phyloP scores from a whole-genome alignment of 1,140 invertebrate species.

The Arctopsyche grandis region DNA sequence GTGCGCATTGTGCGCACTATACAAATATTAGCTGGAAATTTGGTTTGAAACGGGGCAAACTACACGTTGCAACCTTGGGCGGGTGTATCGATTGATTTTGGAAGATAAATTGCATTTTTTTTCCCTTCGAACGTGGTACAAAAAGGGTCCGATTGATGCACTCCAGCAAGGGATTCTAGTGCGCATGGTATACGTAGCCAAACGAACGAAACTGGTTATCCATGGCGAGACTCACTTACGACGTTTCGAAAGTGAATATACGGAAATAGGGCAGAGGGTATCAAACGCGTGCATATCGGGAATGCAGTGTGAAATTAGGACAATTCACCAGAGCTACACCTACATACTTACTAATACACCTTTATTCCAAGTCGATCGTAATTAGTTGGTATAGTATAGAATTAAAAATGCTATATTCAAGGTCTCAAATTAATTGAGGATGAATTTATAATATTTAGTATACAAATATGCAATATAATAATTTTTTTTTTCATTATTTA shows the following conservation, averaged over 20 bases:
- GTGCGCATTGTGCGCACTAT: conserved; percentile 29
- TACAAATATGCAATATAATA: no score
- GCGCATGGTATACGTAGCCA: not conserved
- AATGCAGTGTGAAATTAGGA: conserved; percentile 54
- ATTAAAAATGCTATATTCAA: no score
- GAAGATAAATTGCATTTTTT: conserved; percentile 54
- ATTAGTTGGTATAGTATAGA: no score
- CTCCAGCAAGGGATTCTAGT: not conserved
- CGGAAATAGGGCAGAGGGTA: conserved; percentile 37
- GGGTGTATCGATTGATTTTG: conserved; percentile 52
- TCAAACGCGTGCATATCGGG: conserved; percentile 46
- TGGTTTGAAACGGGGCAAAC: conserved; percentile 37
- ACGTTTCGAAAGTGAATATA: not conserved
- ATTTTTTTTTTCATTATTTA: no score
- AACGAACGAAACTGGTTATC: conserved; percentile 8
- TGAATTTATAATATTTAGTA: no score
- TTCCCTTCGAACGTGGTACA: conserved; percentile 9
- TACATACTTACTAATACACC: not conserved
- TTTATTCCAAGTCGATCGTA: no score
- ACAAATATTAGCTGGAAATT: conserved; percentile 54
- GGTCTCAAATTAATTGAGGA: no score
- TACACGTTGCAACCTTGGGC: conserved; percentile 21
- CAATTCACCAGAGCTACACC: conserved; percentile 38
- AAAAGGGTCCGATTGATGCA: conserved; percentile 6
- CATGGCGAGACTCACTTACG: not conserved